phyloP scores from a whole-genome alignment of 1,140 invertebrate species.

The Argopecten irradians region DNA sequence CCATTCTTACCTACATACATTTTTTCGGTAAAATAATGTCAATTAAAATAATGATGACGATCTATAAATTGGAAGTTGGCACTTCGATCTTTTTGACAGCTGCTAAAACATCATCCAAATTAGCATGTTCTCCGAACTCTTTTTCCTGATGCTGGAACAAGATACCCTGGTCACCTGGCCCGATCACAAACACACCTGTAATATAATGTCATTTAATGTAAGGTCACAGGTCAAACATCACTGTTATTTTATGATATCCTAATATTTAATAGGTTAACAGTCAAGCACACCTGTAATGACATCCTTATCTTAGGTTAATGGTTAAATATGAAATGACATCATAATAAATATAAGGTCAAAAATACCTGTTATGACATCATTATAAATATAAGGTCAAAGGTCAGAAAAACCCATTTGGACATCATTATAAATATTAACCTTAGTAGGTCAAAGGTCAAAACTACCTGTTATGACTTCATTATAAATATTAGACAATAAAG shows the following conservation, averaged over 20 bases:
- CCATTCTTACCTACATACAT: no score
- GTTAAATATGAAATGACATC: background rate
- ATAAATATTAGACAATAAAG: no score
- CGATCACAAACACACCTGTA: constrained; percentile 76
- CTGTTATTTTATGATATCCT: no score
- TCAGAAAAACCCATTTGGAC: background rate
- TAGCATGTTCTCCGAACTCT: constrained; percentile 74
- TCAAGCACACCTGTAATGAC: background rate
- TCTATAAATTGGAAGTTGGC: no score
- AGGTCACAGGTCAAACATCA: background rate
- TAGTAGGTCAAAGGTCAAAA: no score
- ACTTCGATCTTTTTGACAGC: constrained; percentile 56
- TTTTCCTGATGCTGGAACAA: constrained; percentile 75
- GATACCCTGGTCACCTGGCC: constrained; percentile 73
- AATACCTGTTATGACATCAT: background rate
- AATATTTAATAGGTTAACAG: background rate
- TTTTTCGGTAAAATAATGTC: no score
- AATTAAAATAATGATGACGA: no score
- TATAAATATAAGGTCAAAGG: background rate
- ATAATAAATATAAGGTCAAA: background rate
- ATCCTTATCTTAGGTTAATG: no score
- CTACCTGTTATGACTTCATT: no score
- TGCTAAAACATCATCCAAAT: constrained; percentile 61
- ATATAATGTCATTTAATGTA: constrained; percentile 26
- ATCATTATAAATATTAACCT: no score